These are phyloP conservation scores for Aurelia coerulea DNA, from an alignment of 30 jellyfish, hydroid and myxozoan species.

Conservation along the genomic window DNA sequence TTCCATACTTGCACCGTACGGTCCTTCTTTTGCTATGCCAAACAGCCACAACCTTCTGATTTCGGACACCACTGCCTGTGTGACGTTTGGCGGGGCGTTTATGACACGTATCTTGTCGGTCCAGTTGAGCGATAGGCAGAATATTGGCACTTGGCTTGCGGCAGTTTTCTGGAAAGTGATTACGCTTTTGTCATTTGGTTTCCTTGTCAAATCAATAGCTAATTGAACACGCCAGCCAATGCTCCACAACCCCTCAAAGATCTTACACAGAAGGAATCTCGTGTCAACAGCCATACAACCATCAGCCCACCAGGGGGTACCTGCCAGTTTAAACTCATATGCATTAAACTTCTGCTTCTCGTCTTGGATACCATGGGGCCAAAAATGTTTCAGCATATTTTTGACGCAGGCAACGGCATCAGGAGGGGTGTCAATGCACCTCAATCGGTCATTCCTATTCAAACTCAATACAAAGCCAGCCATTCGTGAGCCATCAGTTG, in stretches of 20 bases:
- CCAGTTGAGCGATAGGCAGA: conserved; percentile 46
- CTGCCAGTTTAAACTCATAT: conserved; percentile 52
- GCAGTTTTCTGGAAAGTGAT: conserved; percentile 38
- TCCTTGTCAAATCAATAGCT: conserved; percentile 58
- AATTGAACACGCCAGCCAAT: conserved; percentile 49
- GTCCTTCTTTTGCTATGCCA: conserved; percentile 28
- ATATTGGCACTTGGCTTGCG: conserved; percentile 33
- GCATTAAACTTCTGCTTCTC: conserved; percentile 32
- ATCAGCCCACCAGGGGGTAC: conserved; percentile 75
- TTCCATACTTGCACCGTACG: conserved; percentile 5
- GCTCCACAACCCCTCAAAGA: conserved; percentile 42
- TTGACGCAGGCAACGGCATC: conserved; percentile 15
- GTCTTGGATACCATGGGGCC: conserved; percentile 56
- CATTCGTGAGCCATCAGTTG: conserved; percentile 17
- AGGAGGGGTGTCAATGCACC: conserved; percentile 60
- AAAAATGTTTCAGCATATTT: conserved; percentile 3
- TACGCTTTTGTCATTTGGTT: conserved; percentile 36
- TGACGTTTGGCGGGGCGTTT: conserved; percentile 59
- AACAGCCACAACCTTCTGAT: conserved; percentile 41
- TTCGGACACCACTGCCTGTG: conserved; percentile 4
- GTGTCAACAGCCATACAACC: conserved; percentile 30
- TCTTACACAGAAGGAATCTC: conserved; percentile 31
- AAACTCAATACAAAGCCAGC: conserved; percentile 22
- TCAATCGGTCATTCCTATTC: conserved; percentile 48
- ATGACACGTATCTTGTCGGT: conserved; percentile 49